phyloP scores from a whole-genome alignment of 1,140 invertebrate species.

The Drosophila dunni region DNA sequence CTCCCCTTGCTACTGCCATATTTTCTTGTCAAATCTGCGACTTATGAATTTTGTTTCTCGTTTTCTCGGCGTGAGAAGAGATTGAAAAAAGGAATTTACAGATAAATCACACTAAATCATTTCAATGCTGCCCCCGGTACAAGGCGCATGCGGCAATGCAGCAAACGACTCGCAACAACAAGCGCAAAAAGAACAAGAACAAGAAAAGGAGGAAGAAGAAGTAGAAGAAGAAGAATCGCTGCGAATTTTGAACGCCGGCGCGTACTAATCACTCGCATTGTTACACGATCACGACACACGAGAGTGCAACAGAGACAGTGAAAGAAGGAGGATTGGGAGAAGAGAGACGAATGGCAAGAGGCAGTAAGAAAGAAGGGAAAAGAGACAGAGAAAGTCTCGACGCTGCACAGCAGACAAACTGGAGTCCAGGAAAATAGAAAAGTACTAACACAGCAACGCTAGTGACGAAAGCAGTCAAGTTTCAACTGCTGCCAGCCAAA shows the following conservation, averaged over 20 bases:
- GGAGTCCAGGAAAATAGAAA: constrained; percentile 25
- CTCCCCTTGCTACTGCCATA: background rate
- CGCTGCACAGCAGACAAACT: constrained; percentile 37
- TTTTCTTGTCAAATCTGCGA: background rate
- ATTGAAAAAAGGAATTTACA: constrained; percentile 80
- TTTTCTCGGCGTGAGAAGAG: constrained; percentile 73
- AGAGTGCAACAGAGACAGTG: constrained; percentile 6
- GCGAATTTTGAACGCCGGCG: constrained; percentile 77
- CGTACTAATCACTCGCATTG: constrained; percentile 83
- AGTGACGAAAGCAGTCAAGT: no score
- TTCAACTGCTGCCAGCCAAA: no score
- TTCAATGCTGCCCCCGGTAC: constrained; percentile 64
- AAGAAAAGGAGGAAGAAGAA: constrained; percentile 39
- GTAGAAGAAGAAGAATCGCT: constrained; percentile 34
- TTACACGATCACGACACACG: constrained; percentile 68
- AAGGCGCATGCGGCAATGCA: constrained; percentile 76
- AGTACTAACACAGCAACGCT: no score
- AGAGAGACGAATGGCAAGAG: background rate
- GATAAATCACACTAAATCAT: constrained; percentile 84
- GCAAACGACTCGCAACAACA: constrained; percentile 27
- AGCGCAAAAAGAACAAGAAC: constrained; percentile 2
- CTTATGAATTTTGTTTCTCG: constrained; percentile 20
- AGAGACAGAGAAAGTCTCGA: constrained; percentile 14
- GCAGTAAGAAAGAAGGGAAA: background rate
- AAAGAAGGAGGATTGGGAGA: background rate